Evolutionary conservation across 2,113 vertebrate species (phyloP).

Genomic region (Pyrgilauda ruficollis): DNA sequence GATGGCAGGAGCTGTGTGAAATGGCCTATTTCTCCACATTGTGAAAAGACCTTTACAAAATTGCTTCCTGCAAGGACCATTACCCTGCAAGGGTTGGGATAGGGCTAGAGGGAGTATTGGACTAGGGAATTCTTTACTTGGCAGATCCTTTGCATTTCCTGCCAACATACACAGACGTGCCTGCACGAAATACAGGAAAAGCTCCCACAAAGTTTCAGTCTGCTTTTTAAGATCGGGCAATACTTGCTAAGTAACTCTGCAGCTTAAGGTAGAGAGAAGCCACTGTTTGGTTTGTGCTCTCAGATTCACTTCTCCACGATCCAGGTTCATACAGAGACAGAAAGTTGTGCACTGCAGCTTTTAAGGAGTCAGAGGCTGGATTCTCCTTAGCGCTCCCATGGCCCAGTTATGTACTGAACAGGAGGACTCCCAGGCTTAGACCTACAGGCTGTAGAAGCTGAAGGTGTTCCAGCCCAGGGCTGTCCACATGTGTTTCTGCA

Average conservation of each 20-base stretch:
- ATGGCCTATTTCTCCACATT: background rate
- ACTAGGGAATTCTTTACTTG: background rate
- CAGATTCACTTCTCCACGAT: background rate
- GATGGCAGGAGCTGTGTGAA: background rate
- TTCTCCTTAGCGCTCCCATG: background rate
- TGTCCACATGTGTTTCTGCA: background rate
- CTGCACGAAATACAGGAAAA: background rate
- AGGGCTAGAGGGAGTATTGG: background rate
- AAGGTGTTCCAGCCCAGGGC: background rate
- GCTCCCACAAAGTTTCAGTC: background rate
- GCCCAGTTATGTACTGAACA: background rate
- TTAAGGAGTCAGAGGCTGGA: background rate
- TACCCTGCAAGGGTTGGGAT: background rate
- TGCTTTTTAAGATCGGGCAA: background rate
- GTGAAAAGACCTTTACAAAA: background rate
- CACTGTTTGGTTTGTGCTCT: background rate
- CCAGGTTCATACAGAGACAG: background rate
- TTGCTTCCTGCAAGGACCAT: background rate
- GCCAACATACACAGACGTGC: fast-evolving
- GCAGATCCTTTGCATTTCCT: background rate
- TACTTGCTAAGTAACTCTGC: background rate
- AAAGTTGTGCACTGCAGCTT: background rate
- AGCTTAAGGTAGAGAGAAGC: background rate
- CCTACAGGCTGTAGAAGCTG: background rate
- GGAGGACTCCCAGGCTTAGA: background rate